Percentiles rank a stretch among this genome's conserved stretches.
Evolutionary conservation across 2,888 invertebrate species (phyloP).

Genomic region (Morinoia aosen): DNA sequence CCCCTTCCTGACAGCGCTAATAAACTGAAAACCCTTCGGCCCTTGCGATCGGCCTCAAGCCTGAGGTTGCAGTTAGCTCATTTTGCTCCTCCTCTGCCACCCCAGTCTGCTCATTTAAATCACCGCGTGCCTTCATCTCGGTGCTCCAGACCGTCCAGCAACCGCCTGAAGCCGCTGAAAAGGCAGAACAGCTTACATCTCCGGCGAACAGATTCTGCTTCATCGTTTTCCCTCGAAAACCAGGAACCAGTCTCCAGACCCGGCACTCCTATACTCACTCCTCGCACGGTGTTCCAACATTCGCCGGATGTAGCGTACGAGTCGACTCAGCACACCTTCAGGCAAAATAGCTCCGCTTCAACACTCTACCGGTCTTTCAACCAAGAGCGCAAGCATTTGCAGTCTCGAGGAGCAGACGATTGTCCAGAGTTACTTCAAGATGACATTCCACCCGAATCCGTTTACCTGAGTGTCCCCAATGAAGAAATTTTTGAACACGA

Average conservation of each 20-base stretch:
- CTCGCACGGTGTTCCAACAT: conserved; percentile 1
- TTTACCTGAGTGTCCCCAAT: background rate
- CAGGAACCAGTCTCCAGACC: conserved; percentile 7
- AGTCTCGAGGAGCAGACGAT: background rate
- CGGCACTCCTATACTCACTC: conserved; percentile 22
- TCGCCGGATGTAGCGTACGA: background rate
- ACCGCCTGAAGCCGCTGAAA: conserved; percentile 4
- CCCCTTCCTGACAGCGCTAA: conserved; percentile 18
- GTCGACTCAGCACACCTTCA: background rate
- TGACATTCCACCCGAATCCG: background rate
- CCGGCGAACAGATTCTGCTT: background rate
- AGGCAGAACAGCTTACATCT: background rate
- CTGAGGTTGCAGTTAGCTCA: background rate
- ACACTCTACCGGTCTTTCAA: background rate
- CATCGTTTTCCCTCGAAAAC: background rate
- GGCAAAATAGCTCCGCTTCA: background rate
- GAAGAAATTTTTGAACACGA: background rate
- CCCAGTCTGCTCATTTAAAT: background rate
- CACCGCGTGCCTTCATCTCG: conserved; percentile 21
- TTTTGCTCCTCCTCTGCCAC: background rate
- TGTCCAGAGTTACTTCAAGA: background rate
- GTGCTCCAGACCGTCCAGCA: background rate
- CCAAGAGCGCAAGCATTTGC: background rate
- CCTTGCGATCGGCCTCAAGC: background rate
- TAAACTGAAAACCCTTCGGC: background rate